phyloP scores from a whole-genome alignment of 2,888 invertebrate species.

The Sthenelais limicola region DNA sequence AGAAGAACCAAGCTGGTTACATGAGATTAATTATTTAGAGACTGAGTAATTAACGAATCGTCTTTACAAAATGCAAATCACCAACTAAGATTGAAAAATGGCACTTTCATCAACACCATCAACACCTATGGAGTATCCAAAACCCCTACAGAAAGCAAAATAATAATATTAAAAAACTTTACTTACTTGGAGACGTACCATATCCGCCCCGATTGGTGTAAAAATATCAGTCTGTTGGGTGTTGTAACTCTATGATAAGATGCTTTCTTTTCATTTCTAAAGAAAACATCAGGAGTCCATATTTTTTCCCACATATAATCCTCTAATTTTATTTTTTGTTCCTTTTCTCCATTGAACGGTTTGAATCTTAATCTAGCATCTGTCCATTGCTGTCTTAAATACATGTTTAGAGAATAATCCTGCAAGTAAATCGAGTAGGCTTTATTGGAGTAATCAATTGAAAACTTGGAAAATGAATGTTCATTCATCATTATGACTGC shows the following conservation, averaged over 20 bases:
- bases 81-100: too few species aligned
- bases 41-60: too few species aligned
- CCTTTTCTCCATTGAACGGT: conserved; percentile 37
- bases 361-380: conserved; percentile 80
- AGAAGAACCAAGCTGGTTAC: too few species aligned
- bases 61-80: too few species aligned
- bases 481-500: not conserved
- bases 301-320: conserved; percentile 51
- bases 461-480: not conserved
- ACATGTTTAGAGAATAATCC: conserved; percentile 95
- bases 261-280: conserved; percentile 55
- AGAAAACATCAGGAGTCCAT: conserved; percentile 56
- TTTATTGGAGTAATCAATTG: not conserved
- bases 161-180: too few species aligned
- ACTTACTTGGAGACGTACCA: conserved; percentile 58
- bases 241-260: conserved; percentile 54
- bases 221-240: conserved; percentile 53
- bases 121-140: too few species aligned
- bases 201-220: conserved; percentile 49
- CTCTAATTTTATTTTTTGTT: conserved; percentile 40
- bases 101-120: too few species aligned
- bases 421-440: conserved; percentile 69
- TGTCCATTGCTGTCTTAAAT: conserved; percentile 93
- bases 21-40: too few species aligned
- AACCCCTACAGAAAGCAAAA: too few species aligned